A percentile compares a stretch with the other conserved stretches of the same genome.
Evolutionary conservation across 2,797 vertebrate species (phyloP).

Genomic region (Sciaenops ocellatus): DNA sequence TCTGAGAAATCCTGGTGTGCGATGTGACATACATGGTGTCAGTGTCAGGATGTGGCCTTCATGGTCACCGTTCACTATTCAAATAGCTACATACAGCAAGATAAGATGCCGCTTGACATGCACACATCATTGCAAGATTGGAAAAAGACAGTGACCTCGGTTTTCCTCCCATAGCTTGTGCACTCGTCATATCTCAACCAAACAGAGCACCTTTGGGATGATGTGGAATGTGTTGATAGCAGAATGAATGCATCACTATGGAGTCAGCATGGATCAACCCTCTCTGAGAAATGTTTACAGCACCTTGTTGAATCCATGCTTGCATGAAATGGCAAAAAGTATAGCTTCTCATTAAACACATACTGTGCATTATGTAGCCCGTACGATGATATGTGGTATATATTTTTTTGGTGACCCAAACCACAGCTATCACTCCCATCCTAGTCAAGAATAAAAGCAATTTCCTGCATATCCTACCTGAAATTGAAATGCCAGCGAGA

Average conservation of each 20-base stretch:
- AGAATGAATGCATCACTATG: constrained; percentile 42
- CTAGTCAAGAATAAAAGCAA: constrained; percentile 70
- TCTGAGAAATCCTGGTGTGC: constrained; percentile 30
- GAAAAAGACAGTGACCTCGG: constrained; percentile 22
- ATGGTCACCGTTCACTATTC: background rate
- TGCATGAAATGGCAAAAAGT: constrained; percentile 15
- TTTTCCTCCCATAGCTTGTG: background rate
- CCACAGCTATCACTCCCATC: constrained; percentile 37
- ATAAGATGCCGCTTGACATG: constrained; percentile 34
- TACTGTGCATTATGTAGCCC: constrained; percentile 21
- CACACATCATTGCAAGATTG: constrained; percentile 14
- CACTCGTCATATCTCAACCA: constrained; percentile 40
- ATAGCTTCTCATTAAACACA: constrained; percentile 15
- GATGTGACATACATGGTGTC: constrained; percentile 27
- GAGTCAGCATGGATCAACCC: constrained; percentile 24
- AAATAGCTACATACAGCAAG: constrained; percentile 13
- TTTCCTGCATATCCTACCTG: constrained; percentile 73
- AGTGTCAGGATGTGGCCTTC: constrained; percentile 34
- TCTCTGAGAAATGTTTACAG: constrained; percentile 34
- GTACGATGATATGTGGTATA: background rate
- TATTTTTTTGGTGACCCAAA: constrained; percentile 33
- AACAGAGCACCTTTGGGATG: constrained; percentile 50
- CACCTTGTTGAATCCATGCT: constrained; percentile 31
- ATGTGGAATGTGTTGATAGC: constrained; percentile 53
- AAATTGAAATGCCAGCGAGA: constrained; percentile 80